Conservation (phyloP, 2,888 invertebrate genomes). For the Campopleginae sp. region DNA sequence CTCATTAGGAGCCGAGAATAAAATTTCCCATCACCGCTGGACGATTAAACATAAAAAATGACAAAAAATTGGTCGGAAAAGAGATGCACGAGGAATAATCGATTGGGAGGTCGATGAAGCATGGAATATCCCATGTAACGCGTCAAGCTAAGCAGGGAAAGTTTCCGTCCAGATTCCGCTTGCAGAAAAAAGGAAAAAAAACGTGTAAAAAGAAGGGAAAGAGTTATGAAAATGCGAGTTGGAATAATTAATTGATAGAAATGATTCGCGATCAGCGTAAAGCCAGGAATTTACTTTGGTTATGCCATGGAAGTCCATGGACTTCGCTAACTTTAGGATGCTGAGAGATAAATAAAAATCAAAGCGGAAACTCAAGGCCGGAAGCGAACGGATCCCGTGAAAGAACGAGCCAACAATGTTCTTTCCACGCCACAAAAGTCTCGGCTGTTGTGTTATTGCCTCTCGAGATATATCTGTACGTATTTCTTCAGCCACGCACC, state of each 20-base stretch:
- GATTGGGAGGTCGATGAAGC: neutral
- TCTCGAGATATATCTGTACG: neutral
- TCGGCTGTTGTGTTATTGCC: neutral
- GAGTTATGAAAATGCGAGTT: neutral
- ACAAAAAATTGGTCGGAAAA: neutral
- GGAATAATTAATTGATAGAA: neutral
- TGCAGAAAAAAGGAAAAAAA: conserved; percentile 31
- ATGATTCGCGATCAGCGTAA: neutral
- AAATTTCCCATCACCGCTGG: neutral
- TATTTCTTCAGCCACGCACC: conserved; percentile 28
- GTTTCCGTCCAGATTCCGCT: conserved; percentile 28
- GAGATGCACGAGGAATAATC: neutral
- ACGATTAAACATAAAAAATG: too few species aligned
- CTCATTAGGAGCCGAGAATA: neutral
- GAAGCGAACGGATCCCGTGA: conserved; percentile 35
- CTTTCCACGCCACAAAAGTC: conserved; percentile 10
- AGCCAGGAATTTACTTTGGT: neutral
- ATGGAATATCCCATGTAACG: neutral
- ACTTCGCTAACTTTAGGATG: neutral
- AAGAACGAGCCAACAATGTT: conserved; percentile 9
- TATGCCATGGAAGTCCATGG: neutral
- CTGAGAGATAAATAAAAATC: neutral
- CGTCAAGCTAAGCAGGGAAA: conserved; percentile 45
- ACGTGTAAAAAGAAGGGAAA: conserved; percentile 19
- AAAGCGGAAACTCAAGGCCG: conserved; percentile 35